Conservation (phyloP, 2,888 invertebrate genomes). For the Pomacea canaliculata region DNA sequence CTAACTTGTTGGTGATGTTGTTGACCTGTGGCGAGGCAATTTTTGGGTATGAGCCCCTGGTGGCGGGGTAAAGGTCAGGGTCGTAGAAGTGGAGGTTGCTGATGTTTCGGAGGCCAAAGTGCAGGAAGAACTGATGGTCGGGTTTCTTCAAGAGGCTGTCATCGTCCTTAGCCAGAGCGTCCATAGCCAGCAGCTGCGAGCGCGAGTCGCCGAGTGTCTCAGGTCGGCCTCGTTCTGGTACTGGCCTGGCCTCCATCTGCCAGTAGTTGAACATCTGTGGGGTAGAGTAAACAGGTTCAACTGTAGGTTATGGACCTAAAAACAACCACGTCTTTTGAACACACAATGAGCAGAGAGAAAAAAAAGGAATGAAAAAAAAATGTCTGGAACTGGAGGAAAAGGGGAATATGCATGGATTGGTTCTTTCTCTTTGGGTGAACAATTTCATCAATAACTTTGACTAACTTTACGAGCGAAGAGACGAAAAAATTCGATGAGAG, state of each 20-base stretch:
- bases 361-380: too few relatives aligned
- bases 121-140: conserved; percentile 85
- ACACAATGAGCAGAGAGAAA: too few relatives aligned
- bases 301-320: too few relatives aligned
- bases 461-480: too few relatives aligned
- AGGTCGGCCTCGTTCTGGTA: neutral
- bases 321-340: too few relatives aligned
- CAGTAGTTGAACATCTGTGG: neutral
- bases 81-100: conserved; percentile 86
- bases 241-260: neutral
- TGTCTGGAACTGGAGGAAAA: too few relatives aligned
- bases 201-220: conserved; percentile 77
- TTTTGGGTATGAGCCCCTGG: conserved; percentile 69
- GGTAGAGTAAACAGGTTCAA: too few relatives aligned
- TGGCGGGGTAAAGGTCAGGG: conserved; percentile 72
- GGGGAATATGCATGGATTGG: too few relatives aligned
- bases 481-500: too few relatives aligned
- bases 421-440: too few relatives aligned
- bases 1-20: conserved; percentile 84
- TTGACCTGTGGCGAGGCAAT: conserved; percentile 87
- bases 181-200: conserved; percentile 63
- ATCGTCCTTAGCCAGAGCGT: conserved; percentile 66
- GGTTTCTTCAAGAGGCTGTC: conserved; percentile 63
- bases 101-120: conserved; percentile 88
- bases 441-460: too few relatives aligned